Conservation (phyloP, 2,113 vertebrate genomes). For the Deroptyus accipitrinus region DNA sequence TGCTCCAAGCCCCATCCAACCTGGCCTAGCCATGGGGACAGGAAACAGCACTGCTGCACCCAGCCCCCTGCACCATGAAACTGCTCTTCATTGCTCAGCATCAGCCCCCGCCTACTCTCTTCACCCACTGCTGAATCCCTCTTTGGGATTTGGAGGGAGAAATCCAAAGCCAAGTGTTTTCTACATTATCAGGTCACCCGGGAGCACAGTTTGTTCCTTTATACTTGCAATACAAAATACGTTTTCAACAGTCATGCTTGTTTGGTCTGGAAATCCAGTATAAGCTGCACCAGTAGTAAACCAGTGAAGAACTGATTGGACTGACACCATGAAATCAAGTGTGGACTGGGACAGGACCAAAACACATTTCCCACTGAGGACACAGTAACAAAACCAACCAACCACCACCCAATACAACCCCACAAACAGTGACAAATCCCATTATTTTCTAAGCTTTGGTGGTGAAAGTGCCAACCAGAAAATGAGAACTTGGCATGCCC, state of each 20-base stretch:
- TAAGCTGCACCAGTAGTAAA: background rate
- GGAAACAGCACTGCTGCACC: background rate
- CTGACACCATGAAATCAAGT: background rate
- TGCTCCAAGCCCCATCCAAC: background rate
- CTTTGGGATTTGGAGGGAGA: background rate
- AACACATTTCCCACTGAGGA: background rate
- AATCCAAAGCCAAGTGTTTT: background rate
- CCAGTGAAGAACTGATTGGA: background rate
- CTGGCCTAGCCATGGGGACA: background rate
- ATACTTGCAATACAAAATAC: background rate
- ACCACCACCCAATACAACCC: background rate
- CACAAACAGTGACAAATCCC: background rate
- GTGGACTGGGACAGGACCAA: background rate
- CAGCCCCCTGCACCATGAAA: fast-evolving
- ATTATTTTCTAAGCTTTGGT: background rate
- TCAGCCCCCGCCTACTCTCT: background rate
- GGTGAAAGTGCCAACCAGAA: background rate
- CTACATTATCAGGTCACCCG: background rate
- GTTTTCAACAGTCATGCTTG: background rate
- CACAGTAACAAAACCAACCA: background rate
- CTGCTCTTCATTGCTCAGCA: background rate
- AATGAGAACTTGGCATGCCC: background rate
- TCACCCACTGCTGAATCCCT: background rate
- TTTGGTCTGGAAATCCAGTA: background rate
- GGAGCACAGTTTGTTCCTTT: background rate